Percentiles rank a stretch among this genome's conserved stretches.
These are phyloP conservation scores for Acleris cristana DNA, from an alignment of 2,888 invertebrate species.

Conservation along the genomic window DNA sequence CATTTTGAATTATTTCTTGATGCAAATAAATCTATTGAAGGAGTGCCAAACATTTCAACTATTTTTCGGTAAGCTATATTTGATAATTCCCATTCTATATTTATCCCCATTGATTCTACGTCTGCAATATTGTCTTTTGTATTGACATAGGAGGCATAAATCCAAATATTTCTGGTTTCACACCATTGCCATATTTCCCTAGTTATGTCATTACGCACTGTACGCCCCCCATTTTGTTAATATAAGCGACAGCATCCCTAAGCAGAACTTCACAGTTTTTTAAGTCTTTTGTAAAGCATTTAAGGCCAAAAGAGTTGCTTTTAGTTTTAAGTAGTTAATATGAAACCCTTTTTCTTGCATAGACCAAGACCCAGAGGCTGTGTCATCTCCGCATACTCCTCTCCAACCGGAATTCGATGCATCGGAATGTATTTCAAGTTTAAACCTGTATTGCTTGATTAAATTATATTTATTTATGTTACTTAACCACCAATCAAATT, in stretches of 20 bases:
- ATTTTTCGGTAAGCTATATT: not conserved
- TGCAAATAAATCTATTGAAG: constrained; percentile 27
- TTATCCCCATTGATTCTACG: too few relatives aligned
- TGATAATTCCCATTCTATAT: too few relatives aligned
- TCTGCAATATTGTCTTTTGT: constrained; percentile 32
- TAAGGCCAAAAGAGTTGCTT: too few relatives aligned
- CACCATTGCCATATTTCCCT: constrained; percentile 27
- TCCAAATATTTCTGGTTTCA: constrained; percentile 16
- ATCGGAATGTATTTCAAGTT: too few relatives aligned
- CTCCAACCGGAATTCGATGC: too few relatives aligned
- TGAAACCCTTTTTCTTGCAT: too few relatives aligned
- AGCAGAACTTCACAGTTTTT: too few relatives aligned
- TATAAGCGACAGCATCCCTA: not conserved
- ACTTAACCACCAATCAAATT: constrained; percentile 26
- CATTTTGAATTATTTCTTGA: constrained; percentile 29
- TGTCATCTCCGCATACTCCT: too few relatives aligned
- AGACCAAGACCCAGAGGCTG: too few relatives aligned
- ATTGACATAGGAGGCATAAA: constrained; percentile 23
- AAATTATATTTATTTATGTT: constrained; percentile 2
- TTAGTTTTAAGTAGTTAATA: too few relatives aligned
- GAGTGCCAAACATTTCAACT: not conserved
- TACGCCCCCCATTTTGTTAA: constrained; percentile 8
- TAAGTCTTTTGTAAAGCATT: too few relatives aligned
- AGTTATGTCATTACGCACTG: constrained; percentile 10
- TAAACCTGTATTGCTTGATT: constrained; percentile 3